A percentile compares a stretch with the other conserved stretches of the same genome.
These are phyloP conservation scores for Galago senegalensis DNA, from an alignment of 2,797 vertebrate genomes.

Conservation along the genomic window DNA sequence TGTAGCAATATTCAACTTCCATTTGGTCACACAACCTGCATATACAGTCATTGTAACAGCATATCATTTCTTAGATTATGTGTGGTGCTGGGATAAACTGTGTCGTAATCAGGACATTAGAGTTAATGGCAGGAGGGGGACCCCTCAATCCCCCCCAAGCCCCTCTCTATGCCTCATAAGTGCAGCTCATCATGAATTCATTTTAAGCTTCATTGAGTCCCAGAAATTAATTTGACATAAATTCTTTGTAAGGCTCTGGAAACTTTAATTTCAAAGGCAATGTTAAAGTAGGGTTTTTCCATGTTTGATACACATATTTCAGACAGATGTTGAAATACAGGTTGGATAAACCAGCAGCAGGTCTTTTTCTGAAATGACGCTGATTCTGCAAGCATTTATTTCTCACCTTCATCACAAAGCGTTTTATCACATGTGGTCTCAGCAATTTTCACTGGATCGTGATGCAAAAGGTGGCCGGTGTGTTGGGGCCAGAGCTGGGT, in stretches of 20 bases:
- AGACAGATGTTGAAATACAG: rapidly evolving
- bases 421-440: rapidly evolving
- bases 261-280: constrained; percentile 77
- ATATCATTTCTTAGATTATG: constrained; percentile 34
- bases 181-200: constrained; percentile 81
- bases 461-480: neutral
- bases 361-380: neutral
- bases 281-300: neutral
- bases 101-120: constrained; percentile 62
- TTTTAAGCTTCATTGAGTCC: constrained; percentile 83
- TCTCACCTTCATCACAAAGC: neutral
- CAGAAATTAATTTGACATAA: constrained; percentile 84
- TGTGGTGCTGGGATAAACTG: neutral
- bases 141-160: constrained; percentile 39
- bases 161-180: constrained; percentile 40
- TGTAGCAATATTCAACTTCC: constrained; percentile 22
- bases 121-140: constrained; percentile 75
- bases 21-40: constrained; percentile 13
- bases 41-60: constrained; percentile 29
- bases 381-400: neutral
- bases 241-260: constrained; percentile 72
- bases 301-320: rapidly evolving
- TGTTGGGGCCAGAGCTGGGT: neutral
- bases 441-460: rapidly evolving
- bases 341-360: rapidly evolving